A percentile compares a stretch with the other conserved stretches of the same genome.
phyloP scores from a whole-genome alignment of 92 coral and sea anemone species.

The Micromussa lordhowensis region DNA sequence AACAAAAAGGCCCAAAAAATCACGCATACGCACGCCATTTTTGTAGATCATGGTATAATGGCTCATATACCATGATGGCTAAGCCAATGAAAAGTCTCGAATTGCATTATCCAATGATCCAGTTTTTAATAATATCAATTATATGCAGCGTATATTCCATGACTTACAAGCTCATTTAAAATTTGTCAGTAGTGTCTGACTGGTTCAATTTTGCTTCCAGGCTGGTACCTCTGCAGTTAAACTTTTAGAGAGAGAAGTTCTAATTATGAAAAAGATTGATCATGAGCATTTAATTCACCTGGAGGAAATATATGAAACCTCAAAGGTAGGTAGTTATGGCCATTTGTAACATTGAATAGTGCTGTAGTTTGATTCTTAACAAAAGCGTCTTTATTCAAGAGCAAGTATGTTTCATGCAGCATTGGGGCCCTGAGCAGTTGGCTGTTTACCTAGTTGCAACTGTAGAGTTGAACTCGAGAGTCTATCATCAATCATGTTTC shows the following conservation, averaged over 20 bases:
- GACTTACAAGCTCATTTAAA: not conserved
- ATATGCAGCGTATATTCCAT: too few species aligned
- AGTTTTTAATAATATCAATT: too few species aligned
- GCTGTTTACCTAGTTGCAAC: too few species aligned
- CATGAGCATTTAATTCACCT: conserved; percentile 92
- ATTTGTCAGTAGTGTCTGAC: not conserved
- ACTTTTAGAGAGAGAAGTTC: conserved; percentile 92
- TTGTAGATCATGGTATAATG: too few species aligned
- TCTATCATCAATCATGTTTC: too few species aligned
- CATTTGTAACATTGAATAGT: not conserved
- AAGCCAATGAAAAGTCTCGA: too few species aligned
- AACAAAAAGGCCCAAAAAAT: too few species aligned
- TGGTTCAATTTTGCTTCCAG: conserved; percentile 33
- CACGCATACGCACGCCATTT: too few species aligned
- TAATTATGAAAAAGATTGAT: conserved; percentile 94
- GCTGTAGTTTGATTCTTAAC: not conserved
- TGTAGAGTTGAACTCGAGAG: too few species aligned
- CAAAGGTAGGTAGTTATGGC: conserved; percentile 71
- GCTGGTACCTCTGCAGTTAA: conserved; percentile 99
- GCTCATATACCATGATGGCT: too few species aligned
- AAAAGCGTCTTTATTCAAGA: not conserved
- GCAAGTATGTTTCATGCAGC: not conserved
- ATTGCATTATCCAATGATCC: too few species aligned
- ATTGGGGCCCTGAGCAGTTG: too few species aligned
- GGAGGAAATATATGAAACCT: conserved; percentile 97